phyloP scores from a whole-genome alignment of 1,140 invertebrate species.

The Chionoecetes opilio region DNA sequence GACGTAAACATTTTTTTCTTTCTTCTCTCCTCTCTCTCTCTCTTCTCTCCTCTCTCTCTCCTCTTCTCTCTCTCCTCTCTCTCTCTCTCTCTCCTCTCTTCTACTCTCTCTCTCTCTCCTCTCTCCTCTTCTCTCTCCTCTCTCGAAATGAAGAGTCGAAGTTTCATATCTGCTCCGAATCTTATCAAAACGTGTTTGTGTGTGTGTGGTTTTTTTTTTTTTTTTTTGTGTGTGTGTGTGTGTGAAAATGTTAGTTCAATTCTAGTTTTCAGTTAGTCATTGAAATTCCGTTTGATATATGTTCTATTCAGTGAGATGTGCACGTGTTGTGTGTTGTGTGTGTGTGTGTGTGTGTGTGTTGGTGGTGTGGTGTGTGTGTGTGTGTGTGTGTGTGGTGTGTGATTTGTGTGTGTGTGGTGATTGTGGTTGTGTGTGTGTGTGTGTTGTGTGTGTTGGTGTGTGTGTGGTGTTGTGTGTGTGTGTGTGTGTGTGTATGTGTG shows the following conservation, averaged over 20 bases:
- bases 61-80: neutral
- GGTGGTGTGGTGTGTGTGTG: conserved; percentile 25
- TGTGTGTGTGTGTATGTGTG: conserved; percentile 18
- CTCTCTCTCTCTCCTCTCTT: neutral
- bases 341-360: conserved; percentile 5
- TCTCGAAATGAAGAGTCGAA: no score
- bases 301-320: neutral
- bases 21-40: neutral
- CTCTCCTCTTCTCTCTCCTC: no score
- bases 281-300: neutral
- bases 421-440: no score
- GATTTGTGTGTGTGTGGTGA: no score
- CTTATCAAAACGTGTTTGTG: no score
- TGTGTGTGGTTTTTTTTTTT: no score
- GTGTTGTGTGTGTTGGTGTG: no score
- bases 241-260: neutral
- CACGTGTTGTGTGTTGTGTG: neutral
- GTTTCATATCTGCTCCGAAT: neutral
- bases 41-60: neutral
- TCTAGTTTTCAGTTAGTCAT: neutral
- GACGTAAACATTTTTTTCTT: conserved; percentile 40
- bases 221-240: neutral
- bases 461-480: no score
- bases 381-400: conserved; percentile 22
- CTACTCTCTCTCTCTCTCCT: no score